A percentile compares a stretch with the other conserved stretches of the same genome.
Conservation (phyloP, 2,888 invertebrate species). For the Entomobrya proxima region DNA sequence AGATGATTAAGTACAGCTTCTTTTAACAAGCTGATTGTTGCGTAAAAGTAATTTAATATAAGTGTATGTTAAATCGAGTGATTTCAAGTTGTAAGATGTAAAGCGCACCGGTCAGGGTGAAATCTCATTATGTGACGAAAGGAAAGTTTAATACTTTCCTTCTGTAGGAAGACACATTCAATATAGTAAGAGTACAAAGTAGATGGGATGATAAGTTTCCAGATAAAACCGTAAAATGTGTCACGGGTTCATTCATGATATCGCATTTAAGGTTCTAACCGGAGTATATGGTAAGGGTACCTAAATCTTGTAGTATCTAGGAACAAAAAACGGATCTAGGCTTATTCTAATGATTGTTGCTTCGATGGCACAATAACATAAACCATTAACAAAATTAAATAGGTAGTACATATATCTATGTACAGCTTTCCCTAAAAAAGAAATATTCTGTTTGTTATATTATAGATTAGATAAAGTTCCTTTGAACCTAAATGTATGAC, state of each 20-base stretch:
- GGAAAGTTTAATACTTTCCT: neutral
- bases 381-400: too few species aligned
- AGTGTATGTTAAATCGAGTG: neutral
- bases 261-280: neutral
- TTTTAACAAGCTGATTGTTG: neutral
- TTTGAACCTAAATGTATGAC: neutral
- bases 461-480: neutral
- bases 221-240: neutral
- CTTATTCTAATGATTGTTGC: too few species aligned
- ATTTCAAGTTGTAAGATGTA: neutral
- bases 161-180: neutral
- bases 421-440: too few species aligned
- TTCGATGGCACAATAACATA: too few species aligned
- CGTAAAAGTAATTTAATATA: too few species aligned
- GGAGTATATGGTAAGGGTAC: neutral
- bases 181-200: conserved; percentile 45
- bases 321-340: too few species aligned
- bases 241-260: neutral
- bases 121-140: neutral
- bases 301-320: too few species aligned
- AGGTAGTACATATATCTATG: too few species aligned
- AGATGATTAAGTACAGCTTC: neutral
- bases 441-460: too few species aligned
- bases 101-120: neutral
- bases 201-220: neutral